Percentiles rank a stretch among this genome's conserved stretches.
These are phyloP conservation scores for Halichoeres trimaculatus DNA, from an alignment of 2,113 vertebrate genomes.

Conservation along the genomic window DNA sequence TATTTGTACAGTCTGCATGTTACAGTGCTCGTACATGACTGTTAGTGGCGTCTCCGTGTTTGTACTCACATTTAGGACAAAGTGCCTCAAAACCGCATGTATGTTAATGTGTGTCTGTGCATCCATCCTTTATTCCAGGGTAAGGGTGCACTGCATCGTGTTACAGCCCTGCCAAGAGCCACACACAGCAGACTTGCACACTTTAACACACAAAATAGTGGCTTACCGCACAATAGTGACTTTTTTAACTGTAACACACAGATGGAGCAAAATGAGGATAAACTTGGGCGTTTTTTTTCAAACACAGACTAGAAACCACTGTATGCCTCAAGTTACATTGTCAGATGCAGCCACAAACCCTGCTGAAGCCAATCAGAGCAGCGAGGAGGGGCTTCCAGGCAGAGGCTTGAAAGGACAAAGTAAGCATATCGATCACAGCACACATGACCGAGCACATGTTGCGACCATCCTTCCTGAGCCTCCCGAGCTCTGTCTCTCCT, in stretches of 20 bases:
- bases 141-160: conserved; percentile 25
- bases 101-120: conserved; percentile 5
- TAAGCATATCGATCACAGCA: conserved; percentile 69
- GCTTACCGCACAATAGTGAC: conserved; percentile 69
- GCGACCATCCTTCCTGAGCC: conserved; percentile 37
- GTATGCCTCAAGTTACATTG: conserved; percentile 39
- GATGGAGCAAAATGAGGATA: conserved; percentile 31
- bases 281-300: conserved; percentile 40
- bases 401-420: conserved; percentile 66
- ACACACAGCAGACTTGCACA: conserved; percentile 72
- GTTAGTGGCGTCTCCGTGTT: neutral
- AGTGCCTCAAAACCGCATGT: conserved; percentile 7
- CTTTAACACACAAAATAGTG: conserved; percentile 77
- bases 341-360: conserved; percentile 50
- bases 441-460: conserved; percentile 77
- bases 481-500: conserved; percentile 23
- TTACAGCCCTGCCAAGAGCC: conserved; percentile 62
- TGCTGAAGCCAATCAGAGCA: conserved; percentile 52
- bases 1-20: conserved; percentile 55
- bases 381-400: conserved; percentile 53
- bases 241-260: conserved; percentile 61
- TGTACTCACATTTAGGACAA: conserved; percentile 2
- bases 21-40: conserved; percentile 26
- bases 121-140: neutral
- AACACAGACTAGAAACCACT: conserved; percentile 33